Evolutionary conservation across 2,113 vertebrate genomes (phyloP), one percentile per base, ranked within the genome.

Genomic region (Megalops atlanticus): DNA sequence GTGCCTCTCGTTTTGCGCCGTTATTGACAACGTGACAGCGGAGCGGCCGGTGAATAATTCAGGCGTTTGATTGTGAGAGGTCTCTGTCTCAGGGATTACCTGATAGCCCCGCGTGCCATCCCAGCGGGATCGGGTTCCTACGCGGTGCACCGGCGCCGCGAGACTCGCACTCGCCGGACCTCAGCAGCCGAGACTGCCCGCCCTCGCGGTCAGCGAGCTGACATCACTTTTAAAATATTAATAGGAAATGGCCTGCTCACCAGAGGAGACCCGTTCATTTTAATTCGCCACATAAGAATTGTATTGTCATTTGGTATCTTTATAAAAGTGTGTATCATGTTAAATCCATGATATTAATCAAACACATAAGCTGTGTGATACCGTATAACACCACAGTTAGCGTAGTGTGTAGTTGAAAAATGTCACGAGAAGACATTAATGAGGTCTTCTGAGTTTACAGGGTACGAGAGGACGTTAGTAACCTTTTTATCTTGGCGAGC

Each of bases 31-130:
- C 31, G 33, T 64, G 33, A 24, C 76, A 78, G 52, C 18, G 33
- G 52, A 58, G 76, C 49, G 52, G 15, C 38, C 21, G 8, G 39
- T 81, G 54, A 81, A 81, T 81, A 47, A 76, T 81, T 81, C 1
- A 81, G 24, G 31, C 10, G 38, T n/a, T 68, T 76, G 52, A 81
- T 81, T 81, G 74, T 76, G 21, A 35, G 43, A 33, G 72, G 21
- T 31, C 38, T 21, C 38, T 24, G 64, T 31, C 24, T 74, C 38
- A 24, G 69, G 35, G 15, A 40, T 58, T 76, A 81, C 54, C 74
- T 76, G 80, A 76, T 76, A 76, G 74, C 33, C 27, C 1, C 43
- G 74, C 24, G 15, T 18, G 47, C 49, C 49, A 2, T 40, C 71
- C 73, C 2, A 18, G 27, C n/a, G 16, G 41, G 80, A 70, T 81